Conservation (phyloP, 2,888 invertebrate genomes). For the Choreutis nemorana region DNA sequence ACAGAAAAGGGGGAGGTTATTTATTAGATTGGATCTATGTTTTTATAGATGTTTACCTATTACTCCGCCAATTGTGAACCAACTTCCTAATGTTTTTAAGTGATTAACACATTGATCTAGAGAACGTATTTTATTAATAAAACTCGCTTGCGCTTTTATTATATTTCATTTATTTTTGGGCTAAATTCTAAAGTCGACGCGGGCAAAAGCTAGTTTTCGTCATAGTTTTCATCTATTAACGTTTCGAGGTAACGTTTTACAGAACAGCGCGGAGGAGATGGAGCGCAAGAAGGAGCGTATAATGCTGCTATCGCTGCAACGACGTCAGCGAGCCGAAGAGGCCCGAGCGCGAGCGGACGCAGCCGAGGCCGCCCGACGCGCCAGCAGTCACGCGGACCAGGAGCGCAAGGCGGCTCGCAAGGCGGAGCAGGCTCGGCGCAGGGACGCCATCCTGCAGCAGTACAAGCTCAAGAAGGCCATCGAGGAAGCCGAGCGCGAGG, state of each 20-base stretch:
- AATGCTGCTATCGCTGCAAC: slow-evolving; percentile 86
- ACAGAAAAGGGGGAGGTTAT: too few relatives aligned
- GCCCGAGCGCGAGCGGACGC: slow-evolving; percentile 84
- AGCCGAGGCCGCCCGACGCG: slow-evolving; percentile 77
- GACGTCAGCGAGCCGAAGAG: slow-evolving; percentile 91
- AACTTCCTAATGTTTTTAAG: too few relatives aligned
- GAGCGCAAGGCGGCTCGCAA: slow-evolving; percentile 78
- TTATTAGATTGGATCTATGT: too few relatives aligned
- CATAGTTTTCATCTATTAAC: background rate
- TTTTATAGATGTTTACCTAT: too few relatives aligned
- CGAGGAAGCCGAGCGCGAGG: slow-evolving; percentile 90
- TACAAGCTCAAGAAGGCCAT: slow-evolving; percentile 93
- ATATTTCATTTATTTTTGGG: background rate
- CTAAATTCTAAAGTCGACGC: too few relatives aligned
- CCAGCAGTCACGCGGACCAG: slow-evolving; percentile 77
- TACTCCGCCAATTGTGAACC: too few relatives aligned
- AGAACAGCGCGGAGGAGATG: slow-evolving; percentile 90
- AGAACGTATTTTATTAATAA: background rate
- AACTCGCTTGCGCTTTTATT: background rate
- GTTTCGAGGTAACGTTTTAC: slow-evolving; percentile 5
- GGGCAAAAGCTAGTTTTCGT: background rate
- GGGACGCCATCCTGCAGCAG: slow-evolving; percentile 90
- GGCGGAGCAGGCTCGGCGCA: slow-evolving; percentile 86
- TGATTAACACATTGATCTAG: too few relatives aligned
- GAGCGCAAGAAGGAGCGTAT: slow-evolving; percentile 92